These are phyloP conservation scores for Amblyopsis hoosieri DNA, from an alignment of 2,797 vertebrate species.

Conservation along the genomic window DNA sequence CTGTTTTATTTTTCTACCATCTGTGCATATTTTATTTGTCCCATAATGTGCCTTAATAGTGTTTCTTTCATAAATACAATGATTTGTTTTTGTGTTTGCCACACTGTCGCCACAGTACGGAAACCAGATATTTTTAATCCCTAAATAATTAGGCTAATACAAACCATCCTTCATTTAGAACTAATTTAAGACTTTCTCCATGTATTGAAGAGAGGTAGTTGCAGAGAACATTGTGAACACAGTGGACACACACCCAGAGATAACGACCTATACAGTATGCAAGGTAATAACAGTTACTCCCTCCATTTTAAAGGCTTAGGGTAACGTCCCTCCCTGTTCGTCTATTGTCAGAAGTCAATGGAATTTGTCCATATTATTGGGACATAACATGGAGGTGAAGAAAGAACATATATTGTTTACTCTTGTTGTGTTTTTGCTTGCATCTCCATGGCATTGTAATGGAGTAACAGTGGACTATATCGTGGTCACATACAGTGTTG, in stretches of 20 bases:
- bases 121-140: too few relatives aligned
- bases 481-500: slow-evolving; percentile 8
- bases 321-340: slow-evolving; percentile 13
- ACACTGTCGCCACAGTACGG: too few relatives aligned
- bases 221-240: slow-evolving; percentile 16
- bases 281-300: slow-evolving; percentile 1
- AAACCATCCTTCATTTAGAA: background rate
- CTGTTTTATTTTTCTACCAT: background rate
- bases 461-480: slow-evolving; percentile 11
- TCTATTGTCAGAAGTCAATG: slow-evolving; percentile 36
- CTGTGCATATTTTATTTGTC: background rate
- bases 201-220: slow-evolving; percentile 19
- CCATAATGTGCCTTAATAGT: background rate
- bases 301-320: slow-evolving; percentile 4
- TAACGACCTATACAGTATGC: slow-evolving; percentile 13
- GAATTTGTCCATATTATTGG: slow-evolving; percentile 41
- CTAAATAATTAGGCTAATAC: background rate
- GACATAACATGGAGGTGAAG: slow-evolving; percentile 66
- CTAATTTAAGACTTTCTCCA: background rate
- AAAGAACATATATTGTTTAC: slow-evolving; percentile 69
- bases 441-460: slow-evolving; percentile 54
- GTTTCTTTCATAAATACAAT: background rate
- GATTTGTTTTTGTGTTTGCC: too few relatives aligned
- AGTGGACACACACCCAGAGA: slow-evolving; percentile 20
- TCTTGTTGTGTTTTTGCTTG: slow-evolving; percentile 57